Evolutionary conservation across 2,888 invertebrate species (phyloP).

Genomic region (Nymphalis polychloros): DNA sequence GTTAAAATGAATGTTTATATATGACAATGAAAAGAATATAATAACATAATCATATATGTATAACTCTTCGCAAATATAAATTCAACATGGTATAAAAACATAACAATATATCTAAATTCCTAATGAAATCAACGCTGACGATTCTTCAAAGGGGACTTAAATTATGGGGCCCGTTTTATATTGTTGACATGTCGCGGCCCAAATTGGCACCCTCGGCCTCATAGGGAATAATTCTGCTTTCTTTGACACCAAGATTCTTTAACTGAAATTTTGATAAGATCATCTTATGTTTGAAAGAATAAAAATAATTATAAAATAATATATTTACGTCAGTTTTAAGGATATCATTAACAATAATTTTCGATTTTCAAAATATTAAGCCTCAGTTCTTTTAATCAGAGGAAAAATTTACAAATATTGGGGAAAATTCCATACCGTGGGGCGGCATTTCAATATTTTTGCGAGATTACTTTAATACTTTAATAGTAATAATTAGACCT

Average conservation of each 20-base stretch:
- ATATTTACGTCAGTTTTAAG: too few species aligned
- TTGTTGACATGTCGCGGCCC: constrained; percentile 72
- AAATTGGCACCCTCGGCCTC: constrained; percentile 71
- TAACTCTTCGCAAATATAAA: neutral
- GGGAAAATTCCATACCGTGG: too few species aligned
- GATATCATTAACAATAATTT: too few species aligned
- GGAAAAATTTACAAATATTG: too few species aligned
- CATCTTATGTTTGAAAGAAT: neutral
- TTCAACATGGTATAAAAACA: neutral
- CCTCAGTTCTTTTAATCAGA: too few species aligned
- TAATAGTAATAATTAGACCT: too few species aligned
- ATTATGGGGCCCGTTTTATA: constrained; percentile 63
- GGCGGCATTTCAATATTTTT: too few species aligned
- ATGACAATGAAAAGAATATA: too few species aligned
- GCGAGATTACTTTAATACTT: too few species aligned
- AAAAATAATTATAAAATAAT: too few species aligned
- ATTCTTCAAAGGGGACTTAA: constrained; percentile 61
- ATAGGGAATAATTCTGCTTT: constrained; percentile 64
- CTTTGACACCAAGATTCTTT: constrained; percentile 57
- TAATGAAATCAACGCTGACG: constrained; percentile 58
- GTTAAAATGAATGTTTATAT: too few species aligned
- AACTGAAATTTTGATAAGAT: neutral
- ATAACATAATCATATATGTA: neutral
- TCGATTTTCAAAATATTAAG: too few species aligned
- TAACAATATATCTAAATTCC: constrained; percentile 19